Percentiles rank a stretch among this genome's conserved stretches.
Conservation (phyloP, 2,113 vertebrate species). For the Notechis scutatus region DNA sequence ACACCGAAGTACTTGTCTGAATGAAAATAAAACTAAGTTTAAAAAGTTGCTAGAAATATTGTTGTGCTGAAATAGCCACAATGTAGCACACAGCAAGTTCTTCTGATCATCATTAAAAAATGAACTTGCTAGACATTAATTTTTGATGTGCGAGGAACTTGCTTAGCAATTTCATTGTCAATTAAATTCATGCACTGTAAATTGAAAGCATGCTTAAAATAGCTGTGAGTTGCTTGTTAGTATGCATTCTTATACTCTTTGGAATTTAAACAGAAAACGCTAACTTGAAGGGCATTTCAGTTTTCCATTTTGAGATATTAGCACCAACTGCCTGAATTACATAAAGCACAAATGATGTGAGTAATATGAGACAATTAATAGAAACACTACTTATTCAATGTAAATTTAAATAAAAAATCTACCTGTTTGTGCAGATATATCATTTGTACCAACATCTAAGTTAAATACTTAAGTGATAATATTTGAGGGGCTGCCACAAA, state of each 20-base stretch:
- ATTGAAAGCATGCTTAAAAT: constrained; percentile 38
- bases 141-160: constrained; percentile 46
- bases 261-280: constrained; percentile 33
- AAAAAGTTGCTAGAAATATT: not conserved
- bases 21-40: not conserved
- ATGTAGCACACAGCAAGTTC: constrained; percentile 14
- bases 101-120: constrained; percentile 34
- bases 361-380: constrained; percentile 17
- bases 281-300: not conserved
- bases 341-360: constrained; percentile 21
- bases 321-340: not conserved
- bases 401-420: constrained; percentile 8
- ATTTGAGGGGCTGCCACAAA: not conserved
- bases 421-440: not conserved
- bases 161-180: constrained; percentile 47
- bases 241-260: constrained; percentile 17
- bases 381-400: fast-evolving
- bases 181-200: constrained; percentile 32
- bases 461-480: not conserved
- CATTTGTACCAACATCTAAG: not conserved
- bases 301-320: constrained; percentile 7
- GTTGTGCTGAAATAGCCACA: not conserved
- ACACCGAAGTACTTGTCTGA: not conserved
- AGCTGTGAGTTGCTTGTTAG: constrained; percentile 16
- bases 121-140: constrained; percentile 34